A percentile compares a stretch with the other conserved stretches of the same genome.
phyloP scores from a whole-genome alignment of 2,888 invertebrate species.

The Acanthosepion pharaonis region DNA sequence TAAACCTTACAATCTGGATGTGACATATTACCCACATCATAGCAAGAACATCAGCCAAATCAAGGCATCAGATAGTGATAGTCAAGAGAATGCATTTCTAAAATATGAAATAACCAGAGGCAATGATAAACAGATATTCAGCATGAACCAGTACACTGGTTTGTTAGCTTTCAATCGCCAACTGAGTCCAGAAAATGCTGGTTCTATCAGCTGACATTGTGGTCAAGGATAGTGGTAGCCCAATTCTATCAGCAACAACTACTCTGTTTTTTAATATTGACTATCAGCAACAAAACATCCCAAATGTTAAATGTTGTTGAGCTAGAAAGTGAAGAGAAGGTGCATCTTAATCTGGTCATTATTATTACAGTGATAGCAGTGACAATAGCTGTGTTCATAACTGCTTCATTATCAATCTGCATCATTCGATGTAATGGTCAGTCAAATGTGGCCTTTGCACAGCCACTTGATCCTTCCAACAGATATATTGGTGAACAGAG shows the following conservation, averaged over 20 bases:
- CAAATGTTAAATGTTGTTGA: not conserved
- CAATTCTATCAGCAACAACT: not conserved
- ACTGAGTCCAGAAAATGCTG: not conserved
- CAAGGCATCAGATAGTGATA: not conserved
- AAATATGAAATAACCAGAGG: not conserved
- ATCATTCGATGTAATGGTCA: slow-evolving; percentile 2
- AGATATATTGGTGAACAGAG: not conserved
- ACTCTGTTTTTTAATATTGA: not conserved
- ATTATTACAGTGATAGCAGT: not conserved
- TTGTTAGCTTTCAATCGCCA: not conserved
- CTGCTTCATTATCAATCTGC: not conserved
- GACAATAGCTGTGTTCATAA: not conserved
- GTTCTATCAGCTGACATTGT: not conserved
- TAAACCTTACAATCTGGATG: not conserved
- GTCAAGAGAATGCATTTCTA: slow-evolving; percentile 2
- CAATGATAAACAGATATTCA: not conserved
- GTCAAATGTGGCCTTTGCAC: not conserved
- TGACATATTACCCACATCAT: not conserved
- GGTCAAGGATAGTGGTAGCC: not conserved
- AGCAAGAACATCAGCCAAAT: not conserved
- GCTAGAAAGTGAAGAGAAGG: not conserved
- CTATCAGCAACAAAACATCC: not conserved
- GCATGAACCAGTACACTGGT: not conserved
- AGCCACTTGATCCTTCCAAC: not conserved
- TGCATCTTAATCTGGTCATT: not conserved